phyloP scores from a whole-genome alignment of 2,888 invertebrate genomes.

The Meganola albula region DNA sequence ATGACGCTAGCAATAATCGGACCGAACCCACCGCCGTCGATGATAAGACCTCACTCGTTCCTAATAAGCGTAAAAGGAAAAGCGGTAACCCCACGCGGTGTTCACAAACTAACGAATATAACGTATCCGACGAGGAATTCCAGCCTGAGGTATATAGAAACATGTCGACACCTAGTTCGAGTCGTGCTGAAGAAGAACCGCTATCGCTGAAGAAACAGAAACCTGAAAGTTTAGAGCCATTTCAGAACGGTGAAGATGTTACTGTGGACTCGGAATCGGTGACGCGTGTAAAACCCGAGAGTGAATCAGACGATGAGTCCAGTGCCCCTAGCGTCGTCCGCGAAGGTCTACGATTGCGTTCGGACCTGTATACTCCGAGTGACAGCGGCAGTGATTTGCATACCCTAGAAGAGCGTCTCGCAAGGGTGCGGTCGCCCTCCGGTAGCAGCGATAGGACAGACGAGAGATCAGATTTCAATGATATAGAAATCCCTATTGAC shows the following conservation, averaged over 20 bases:
- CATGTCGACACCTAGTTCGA: constrained; percentile 57
- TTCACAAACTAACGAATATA: constrained; percentile 75
- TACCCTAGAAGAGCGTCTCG: constrained; percentile 68
- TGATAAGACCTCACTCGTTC: constrained; percentile 70
- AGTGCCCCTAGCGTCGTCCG: constrained; percentile 70
- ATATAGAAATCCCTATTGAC: constrained; percentile 89
- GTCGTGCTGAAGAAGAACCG: constrained; percentile 62
- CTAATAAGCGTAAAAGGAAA: constrained; percentile 86
- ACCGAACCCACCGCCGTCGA: constrained; percentile 59
- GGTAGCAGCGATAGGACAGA: constrained; percentile 66
- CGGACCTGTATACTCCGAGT: constrained; percentile 71
- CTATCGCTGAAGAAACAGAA: constrained; percentile 70
- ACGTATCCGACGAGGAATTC: constrained; percentile 68
- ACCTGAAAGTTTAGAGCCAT: constrained; percentile 62
- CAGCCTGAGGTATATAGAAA: constrained; percentile 66
- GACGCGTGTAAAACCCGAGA: constrained; percentile 68
- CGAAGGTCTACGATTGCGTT: constrained; percentile 65
- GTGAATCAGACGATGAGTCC: constrained; percentile 70
- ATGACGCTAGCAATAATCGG: constrained; percentile 39
- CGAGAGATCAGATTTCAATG: constrained; percentile 59
- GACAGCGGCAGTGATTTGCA: constrained; percentile 72
- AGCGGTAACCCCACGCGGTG: constrained; percentile 89
- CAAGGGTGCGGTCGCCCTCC: constrained; percentile 72
- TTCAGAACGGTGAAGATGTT: constrained; percentile 65
- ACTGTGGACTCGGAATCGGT: constrained; percentile 61